Percentiles rank a stretch among this genome's conserved stretches.
These are phyloP conservation scores for Cyprinus carpio DNA, from an alignment of 2,113 vertebrate genomes.

Conservation along the genomic window DNA sequence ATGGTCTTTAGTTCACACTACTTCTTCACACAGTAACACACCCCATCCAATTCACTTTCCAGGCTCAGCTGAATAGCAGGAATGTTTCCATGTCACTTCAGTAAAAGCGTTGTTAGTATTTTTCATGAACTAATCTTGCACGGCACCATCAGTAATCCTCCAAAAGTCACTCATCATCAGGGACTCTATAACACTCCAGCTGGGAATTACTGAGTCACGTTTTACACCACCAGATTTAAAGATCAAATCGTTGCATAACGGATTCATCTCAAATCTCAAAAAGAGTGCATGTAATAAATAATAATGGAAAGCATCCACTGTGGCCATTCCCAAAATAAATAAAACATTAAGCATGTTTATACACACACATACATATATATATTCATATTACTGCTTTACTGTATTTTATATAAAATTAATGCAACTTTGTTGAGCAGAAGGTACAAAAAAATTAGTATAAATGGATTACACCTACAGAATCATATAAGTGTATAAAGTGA, in stretches of 20 bases:
- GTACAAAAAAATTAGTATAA: not conserved
- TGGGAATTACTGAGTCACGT: not conserved
- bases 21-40: not conserved
- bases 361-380: not conserved
- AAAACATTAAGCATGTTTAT: not conserved
- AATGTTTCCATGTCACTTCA: not conserved
- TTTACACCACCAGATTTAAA: conserved; percentile 1
- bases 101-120: not conserved
- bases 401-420: not conserved
- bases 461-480: not conserved
- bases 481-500: not conserved
- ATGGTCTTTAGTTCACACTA: not conserved
- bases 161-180: not conserved
- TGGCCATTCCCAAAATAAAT: not conserved
- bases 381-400: not conserved
- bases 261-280: conserved; percentile 7
- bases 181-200: not conserved
- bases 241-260: conserved; percentile 2
- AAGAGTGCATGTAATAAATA: not conserved
- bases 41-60: not conserved
- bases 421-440: not conserved
- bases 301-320: not conserved
- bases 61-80: not conserved
- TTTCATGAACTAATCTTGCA: not conserved
- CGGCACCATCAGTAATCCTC: not conserved